Base-by-base conservation (phyloP, 2,797 vertebrate species). In the Perdix hodgsoniae region DNA sequence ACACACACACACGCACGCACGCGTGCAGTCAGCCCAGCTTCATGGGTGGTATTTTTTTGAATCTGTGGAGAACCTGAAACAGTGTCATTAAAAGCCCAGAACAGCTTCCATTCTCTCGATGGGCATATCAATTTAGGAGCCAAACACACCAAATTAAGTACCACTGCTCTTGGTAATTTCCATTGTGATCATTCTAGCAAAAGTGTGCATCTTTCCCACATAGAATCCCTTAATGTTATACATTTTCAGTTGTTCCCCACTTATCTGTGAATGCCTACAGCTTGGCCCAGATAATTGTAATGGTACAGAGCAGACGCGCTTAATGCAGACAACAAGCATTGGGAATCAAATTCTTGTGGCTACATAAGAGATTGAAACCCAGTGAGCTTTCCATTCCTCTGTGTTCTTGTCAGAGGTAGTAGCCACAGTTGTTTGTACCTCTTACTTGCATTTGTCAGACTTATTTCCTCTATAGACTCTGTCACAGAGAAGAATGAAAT, bases 231-330 rank as follows among this genome's bases (percentile, higher is more conserved):
- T 10, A 64, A 42, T n/a, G 11, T 57, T 79, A 24, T 4, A 45
- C 26, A 14, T 80, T 76, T 66, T 70, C 11, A 23, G 6, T 59
- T 83, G 19, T 60, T 85, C n/a, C 15, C 14, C 33, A 24, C 6
- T 11, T 23, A 70, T n/a, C 21, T 73, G 2, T 76, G 29, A 59
- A 39, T 49, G 45, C 29, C 16, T 83, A 18, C 26, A 49, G 23
- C 14, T 60, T 84, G 63, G 35, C 33, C 45, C 29, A 73, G 11
- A 47, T 90, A 54, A 19, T 73, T 86, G 15, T 39, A 59, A 14
- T 0, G 4, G 64, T 50, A n/a, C 3, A 9, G 52, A 13, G 16
- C 64, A 70, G 35, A 67, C 45, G 15, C 0, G 2, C 18, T n/a
- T 56, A 50, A 3, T 44, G 39, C 42, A 66, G 73, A 50, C 6